These are phyloP conservation scores for Phalloptychus januarius DNA, from an alignment of 2,797 vertebrate species.

Conservation along the genomic window DNA sequence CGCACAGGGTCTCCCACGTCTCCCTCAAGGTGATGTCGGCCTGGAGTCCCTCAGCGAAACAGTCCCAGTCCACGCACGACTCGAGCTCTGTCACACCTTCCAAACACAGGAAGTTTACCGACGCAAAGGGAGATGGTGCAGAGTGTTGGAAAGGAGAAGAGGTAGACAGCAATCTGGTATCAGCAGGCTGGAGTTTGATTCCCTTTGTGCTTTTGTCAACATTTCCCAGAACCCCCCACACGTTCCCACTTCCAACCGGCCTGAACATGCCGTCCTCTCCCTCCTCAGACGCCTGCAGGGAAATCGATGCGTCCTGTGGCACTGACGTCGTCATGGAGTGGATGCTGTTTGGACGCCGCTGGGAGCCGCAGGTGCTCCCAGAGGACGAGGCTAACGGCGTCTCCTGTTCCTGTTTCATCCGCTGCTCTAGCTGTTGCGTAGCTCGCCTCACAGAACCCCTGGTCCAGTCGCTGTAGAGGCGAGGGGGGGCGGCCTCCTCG, in stretches of 20 bases:
- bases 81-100: slow-evolving; percentile 88
- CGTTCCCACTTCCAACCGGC: slow-evolving; percentile 41
- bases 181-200: slow-evolving; percentile 58
- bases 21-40: slow-evolving; percentile 74
- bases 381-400: slow-evolving; percentile 59
- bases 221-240: slow-evolving; percentile 8
- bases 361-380: slow-evolving; percentile 52
- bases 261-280: slow-evolving; percentile 37
- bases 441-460: slow-evolving; percentile 90
- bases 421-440: slow-evolving; percentile 92
- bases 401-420: slow-evolving; percentile 87
- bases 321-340: slow-evolving; percentile 74
- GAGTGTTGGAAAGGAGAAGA: slow-evolving; percentile 51
- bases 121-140: slow-evolving; percentile 60
- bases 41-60: slow-evolving; percentile 49
- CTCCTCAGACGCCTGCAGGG: slow-evolving; percentile 50
- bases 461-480: slow-evolving; percentile 81
- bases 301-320: slow-evolving; percentile 58
- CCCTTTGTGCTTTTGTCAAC: slow-evolving; percentile 54
- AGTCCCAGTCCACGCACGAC: slow-evolving; percentile 82
- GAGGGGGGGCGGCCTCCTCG: slow-evolving; percentile 43
- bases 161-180: slow-evolving; percentile 60
- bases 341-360: slow-evolving; percentile 70
- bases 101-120: slow-evolving; percentile 81
- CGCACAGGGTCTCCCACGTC: slow-evolving; percentile 75